These are phyloP conservation scores for Sitobion miscanthi DNA, from an alignment of 1,140 invertebrate species.

Conservation along the genomic window DNA sequence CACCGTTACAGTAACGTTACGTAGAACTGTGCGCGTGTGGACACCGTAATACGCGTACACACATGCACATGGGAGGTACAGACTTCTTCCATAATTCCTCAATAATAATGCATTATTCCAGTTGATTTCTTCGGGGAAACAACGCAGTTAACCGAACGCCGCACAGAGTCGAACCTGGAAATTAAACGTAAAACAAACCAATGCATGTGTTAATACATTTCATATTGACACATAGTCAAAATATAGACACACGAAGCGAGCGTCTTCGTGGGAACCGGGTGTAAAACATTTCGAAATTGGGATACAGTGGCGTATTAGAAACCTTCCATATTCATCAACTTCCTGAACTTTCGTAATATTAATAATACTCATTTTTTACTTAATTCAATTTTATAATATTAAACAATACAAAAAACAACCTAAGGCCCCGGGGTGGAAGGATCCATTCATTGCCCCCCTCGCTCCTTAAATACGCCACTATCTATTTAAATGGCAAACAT, in stretches of 20 bases:
- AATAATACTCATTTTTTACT: not conserved
- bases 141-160: not conserved
- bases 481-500: not conserved
- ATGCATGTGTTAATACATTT: not conserved
- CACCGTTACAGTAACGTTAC: not conserved
- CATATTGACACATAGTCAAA: not conserved
- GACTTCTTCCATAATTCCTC: not conserved
- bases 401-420: not conserved
- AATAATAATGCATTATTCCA: not conserved
- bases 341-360: not conserved
- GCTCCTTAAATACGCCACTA: not conserved
- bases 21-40: not conserved
- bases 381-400: not conserved
- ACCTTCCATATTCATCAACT: not conserved
- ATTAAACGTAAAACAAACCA: conserved; percentile 23
- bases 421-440: not conserved
- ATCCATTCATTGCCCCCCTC: not conserved
- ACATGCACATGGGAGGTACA: not conserved
- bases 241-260: not conserved
- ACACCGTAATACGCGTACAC: not conserved
- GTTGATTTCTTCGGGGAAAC: not conserved
- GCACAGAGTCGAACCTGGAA: not conserved
- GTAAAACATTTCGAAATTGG: not conserved
- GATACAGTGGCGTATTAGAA: not conserved
- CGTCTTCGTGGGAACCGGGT: no score